A percentile compares a stretch with the other conserved stretches of the same genome.
Evolutionary conservation across 2,888 invertebrate genomes (phyloP).

Genomic region (Steinernema hermaphroditum): DNA sequence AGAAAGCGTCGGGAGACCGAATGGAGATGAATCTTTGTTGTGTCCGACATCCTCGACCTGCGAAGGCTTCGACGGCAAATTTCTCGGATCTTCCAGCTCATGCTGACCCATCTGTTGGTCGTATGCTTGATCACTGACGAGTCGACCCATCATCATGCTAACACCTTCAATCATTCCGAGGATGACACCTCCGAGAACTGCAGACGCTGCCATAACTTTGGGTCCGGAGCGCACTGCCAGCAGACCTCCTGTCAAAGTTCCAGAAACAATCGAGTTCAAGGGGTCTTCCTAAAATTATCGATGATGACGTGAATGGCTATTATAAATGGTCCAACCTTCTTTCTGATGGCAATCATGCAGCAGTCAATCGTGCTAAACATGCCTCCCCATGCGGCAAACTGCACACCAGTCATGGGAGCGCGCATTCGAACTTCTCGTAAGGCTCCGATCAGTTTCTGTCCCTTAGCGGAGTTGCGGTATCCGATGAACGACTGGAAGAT

Average conservation of each 20-base stretch:
- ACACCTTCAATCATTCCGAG: not conserved
- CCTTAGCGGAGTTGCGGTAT: slow-evolving; percentile 77
- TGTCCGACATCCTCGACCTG: not conserved
- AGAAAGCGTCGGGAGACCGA: not conserved
- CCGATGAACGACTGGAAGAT: slow-evolving; percentile 94
- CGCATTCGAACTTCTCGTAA: not conserved
- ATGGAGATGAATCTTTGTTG: not conserved
- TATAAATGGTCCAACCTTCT: slow-evolving; percentile 35
- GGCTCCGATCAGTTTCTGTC: slow-evolving; percentile 41
- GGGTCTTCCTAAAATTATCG: slow-evolving; percentile 77
- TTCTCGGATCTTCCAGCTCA: not conserved
- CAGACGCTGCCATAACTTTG: slow-evolving; percentile 36
- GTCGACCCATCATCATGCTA: not conserved
- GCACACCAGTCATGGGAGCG: slow-evolving; percentile 70
- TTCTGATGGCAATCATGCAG: slow-evolving; percentile 38
- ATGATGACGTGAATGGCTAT: too few relatives aligned
- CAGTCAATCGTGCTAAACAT: slow-evolving; percentile 96
- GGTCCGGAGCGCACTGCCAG: slow-evolving; percentile 81
- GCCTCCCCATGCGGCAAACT: slow-evolving; percentile 96
- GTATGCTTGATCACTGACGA: too few relatives aligned
- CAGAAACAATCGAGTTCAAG: slow-evolving; percentile 75
- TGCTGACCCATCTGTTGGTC: too few relatives aligned
- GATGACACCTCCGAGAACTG: not conserved
- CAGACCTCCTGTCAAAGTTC: slow-evolving; percentile 90
- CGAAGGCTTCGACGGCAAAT: not conserved